Evolutionary conservation across 2,888 invertebrate species (phyloP).

Genomic region (Drosophila mimica): DNA sequence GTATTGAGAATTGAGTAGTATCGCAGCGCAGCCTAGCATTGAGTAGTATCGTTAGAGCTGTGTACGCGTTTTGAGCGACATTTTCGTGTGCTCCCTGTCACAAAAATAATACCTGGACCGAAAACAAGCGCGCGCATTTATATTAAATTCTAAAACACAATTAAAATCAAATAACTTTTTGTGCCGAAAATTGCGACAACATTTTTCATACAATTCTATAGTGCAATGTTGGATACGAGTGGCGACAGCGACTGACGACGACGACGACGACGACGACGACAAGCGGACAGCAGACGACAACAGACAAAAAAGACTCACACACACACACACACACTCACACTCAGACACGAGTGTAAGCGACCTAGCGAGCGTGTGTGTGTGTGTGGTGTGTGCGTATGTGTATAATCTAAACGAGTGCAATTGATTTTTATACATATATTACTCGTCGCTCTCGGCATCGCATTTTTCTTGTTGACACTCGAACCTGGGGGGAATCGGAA

Average conservation of each 20-base stretch:
- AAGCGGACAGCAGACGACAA: slow-evolving; percentile 28
- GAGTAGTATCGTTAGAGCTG: slow-evolving; percentile 52
- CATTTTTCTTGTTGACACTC: slow-evolving; percentile 15
- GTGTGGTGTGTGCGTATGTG: slow-evolving; percentile 45
- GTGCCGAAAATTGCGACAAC: slow-evolving; percentile 8
- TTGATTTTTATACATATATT: slow-evolving; percentile 52
- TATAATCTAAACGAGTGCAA: slow-evolving; percentile 66
- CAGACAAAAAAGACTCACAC: slow-evolving; percentile 53
- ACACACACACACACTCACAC: slow-evolving; percentile 23
- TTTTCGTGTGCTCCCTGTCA: slow-evolving; percentile 40
- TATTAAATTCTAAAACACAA: slow-evolving; percentile 22
- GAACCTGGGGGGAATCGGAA: slow-evolving; percentile 21
- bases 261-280: slow-evolving; percentile 12
- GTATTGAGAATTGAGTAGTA: slow-evolving; percentile 38
- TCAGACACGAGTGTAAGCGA: slow-evolving; percentile 22
- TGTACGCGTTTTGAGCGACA: slow-evolving; percentile 63
- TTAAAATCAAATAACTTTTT: slow-evolving; percentile 7
- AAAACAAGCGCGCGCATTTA: slow-evolving; percentile 48
- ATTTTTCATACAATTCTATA: slow-evolving; percentile 39
- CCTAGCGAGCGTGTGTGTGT: slow-evolving; percentile 24
- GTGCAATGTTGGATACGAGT: slow-evolving; percentile 31
- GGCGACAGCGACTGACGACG: slow-evolving; percentile 19
- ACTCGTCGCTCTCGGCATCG: slow-evolving; percentile 48
- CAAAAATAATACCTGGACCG: slow-evolving; percentile 22
- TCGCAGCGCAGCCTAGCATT: slow-evolving; percentile 32